phyloP scores from a whole-genome alignment of 2,797 vertebrate genomes.

The Mastacembelus armatus region DNA sequence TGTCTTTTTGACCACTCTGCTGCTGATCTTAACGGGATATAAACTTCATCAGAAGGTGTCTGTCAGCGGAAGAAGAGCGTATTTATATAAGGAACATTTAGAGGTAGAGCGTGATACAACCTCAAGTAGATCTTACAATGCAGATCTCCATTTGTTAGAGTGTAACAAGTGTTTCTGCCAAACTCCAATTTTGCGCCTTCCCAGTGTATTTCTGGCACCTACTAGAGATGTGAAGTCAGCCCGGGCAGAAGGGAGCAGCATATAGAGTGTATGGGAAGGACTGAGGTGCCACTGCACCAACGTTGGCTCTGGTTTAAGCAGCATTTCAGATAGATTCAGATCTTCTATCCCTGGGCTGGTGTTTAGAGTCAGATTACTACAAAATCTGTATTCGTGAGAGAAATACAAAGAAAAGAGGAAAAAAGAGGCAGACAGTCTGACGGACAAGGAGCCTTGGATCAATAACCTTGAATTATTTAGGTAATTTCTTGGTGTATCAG shows the following conservation, averaged over 20 bases:
- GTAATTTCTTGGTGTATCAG: conserved; percentile 45
- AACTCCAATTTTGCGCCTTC: conserved; percentile 7
- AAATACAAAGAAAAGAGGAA: conserved; percentile 21
- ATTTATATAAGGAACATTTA: not conserved
- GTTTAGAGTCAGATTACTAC: conserved; percentile 80
- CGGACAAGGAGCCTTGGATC: conserved; percentile 26
- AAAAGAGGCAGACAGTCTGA: conserved; percentile 15
- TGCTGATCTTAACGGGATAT: not conserved
- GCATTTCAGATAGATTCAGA: conserved; percentile 67
- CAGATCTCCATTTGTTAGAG: conserved; percentile 5
- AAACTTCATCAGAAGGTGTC: conserved; percentile 16
- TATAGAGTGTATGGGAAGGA: not conserved
- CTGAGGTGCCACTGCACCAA: conserved; percentile 36
- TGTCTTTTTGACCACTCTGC: not conserved
- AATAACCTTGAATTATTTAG: conserved; percentile 59
- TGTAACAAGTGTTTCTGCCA: conserved; percentile 58
- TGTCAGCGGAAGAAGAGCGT: not conserved
- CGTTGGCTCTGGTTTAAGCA: conserved; percentile 55
- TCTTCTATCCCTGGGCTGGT: conserved; percentile 67
- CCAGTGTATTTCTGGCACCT: too few species aligned
- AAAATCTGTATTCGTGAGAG: conserved; percentile 72
- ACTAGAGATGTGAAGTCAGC: conserved; percentile 12
- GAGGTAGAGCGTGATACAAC: conserved; percentile 6
- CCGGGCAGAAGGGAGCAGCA: not conserved
- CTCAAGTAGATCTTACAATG: conserved; percentile 17